Conservation (phyloP, 2,888 invertebrate genomes). For the Hydrotaea cyrtoneurina region DNA sequence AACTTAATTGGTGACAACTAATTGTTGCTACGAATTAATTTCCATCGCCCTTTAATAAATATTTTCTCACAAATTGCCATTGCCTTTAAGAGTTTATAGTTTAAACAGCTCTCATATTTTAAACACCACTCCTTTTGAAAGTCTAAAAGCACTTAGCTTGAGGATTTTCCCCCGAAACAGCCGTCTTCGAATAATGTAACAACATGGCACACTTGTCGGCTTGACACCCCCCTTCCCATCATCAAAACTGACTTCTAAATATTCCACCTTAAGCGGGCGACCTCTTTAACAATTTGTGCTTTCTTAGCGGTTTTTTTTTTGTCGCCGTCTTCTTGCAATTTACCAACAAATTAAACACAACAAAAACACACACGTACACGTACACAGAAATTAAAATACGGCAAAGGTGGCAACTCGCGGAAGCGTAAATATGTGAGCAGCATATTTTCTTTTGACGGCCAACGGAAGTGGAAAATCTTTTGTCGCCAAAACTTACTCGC, state of each 20-base stretch:
- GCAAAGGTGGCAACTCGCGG: constrained; percentile 63
- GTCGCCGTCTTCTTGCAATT: constrained; percentile 6
- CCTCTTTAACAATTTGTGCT: constrained; percentile 6
- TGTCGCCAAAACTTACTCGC: constrained; percentile 29
- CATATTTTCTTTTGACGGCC: constrained; percentile 54
- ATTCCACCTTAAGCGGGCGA: background rate
- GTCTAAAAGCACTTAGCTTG: background rate
- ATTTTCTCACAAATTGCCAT: background rate
- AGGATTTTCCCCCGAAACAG: background rate
- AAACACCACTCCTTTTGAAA: background rate
- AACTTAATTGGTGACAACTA: too few relatives aligned
- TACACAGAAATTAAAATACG: too few relatives aligned
- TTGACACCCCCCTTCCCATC: too few relatives aligned
- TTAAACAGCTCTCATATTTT: too few relatives aligned
- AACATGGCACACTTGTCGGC: constrained; percentile 21
- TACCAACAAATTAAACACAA: constrained; percentile 54
- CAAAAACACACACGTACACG: background rate
- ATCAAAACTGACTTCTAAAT: too few relatives aligned
- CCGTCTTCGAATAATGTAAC: constrained; percentile 48
- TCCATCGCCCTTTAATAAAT: background rate
- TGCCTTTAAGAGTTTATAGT: background rate
- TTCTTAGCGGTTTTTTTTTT: constrained; percentile 1
- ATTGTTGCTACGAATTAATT: too few relatives aligned
- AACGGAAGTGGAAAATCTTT: constrained; percentile 65
- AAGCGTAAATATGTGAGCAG: constrained; percentile 56